A percentile compares a stretch with the other conserved stretches of the same genome.
These are phyloP conservation scores for Spinus pinus DNA, from an alignment of 2,797 vertebrate genomes.

Conservation along the genomic window DNA sequence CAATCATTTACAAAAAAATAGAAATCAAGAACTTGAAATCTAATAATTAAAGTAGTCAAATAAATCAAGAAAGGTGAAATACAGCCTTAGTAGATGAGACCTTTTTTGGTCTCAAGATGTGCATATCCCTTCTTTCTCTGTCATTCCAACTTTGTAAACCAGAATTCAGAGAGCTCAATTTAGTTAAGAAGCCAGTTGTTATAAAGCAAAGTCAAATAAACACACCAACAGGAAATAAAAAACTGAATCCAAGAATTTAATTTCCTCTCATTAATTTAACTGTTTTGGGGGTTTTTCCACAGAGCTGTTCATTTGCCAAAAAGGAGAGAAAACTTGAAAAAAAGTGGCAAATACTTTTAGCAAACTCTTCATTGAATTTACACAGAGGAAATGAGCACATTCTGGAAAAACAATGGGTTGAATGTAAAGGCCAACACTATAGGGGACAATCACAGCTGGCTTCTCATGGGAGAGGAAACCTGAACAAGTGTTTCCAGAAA, in stretches of 20 bases:
- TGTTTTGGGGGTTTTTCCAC: accelerated
- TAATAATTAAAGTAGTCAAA: background rate
- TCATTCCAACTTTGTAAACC: background rate
- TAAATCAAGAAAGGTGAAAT: background rate
- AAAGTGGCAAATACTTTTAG: background rate
- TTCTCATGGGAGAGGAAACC: background rate
- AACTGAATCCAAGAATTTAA: background rate
- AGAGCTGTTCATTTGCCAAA: background rate
- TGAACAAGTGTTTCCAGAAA: background rate
- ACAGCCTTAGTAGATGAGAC: background rate
- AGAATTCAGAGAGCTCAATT: background rate
- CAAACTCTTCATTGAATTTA: background rate
- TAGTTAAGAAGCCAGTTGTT: background rate
- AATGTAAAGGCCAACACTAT: background rate
- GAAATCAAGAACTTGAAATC: background rate
- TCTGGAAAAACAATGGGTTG: background rate
- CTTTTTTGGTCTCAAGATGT: background rate
- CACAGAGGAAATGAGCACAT: background rate
- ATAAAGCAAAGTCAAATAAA: background rate
- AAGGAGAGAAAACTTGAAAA: background rate
- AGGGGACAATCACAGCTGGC: background rate
- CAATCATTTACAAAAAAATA: background rate
- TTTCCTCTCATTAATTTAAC: background rate
- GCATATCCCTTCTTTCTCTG: background rate
- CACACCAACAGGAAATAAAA: background rate